Evolutionary conservation across 1,140 invertebrate genomes (phyloP).

Genomic region (Vanessa atalanta): DNA sequence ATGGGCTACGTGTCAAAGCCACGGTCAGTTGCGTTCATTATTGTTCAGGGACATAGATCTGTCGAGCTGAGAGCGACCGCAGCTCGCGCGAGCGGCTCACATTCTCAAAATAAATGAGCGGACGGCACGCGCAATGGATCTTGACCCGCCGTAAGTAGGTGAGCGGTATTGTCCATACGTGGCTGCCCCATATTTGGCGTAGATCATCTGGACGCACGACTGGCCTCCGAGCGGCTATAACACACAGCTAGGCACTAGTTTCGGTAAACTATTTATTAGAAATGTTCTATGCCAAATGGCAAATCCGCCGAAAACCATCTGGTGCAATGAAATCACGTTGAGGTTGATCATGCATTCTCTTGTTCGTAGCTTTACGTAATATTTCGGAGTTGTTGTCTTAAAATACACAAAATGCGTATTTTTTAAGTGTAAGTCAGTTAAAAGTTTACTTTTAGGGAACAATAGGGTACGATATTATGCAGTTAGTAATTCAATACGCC

Average conservation of each 20-base stretch:
- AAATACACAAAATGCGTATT: no score
- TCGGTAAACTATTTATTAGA: background rate
- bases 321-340: background rate
- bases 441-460: no score
- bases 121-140: conserved; percentile 25
- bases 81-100: background rate
- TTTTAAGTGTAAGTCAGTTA: no score
- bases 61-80: background rate
- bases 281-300: background rate
- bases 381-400: no score
- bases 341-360: background rate
- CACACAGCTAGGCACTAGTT: background rate
- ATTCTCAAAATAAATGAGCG: conserved; percentile 16
- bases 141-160: conserved; percentile 41
- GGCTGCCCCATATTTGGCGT: conserved; percentile 49
- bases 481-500: no score
- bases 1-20: conserved; percentile 6
- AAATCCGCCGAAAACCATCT: background rate
- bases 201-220: conserved; percentile 43
- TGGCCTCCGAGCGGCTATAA: background rate
- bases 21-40: background rate
- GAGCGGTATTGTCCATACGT: conserved; percentile 45
- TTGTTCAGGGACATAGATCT: conserved; percentile 2
- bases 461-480: no score
- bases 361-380: background rate